Evolutionary conservation across 2,888 invertebrate species (phyloP).

Genomic region (Ecliptopera silaceata): DNA sequence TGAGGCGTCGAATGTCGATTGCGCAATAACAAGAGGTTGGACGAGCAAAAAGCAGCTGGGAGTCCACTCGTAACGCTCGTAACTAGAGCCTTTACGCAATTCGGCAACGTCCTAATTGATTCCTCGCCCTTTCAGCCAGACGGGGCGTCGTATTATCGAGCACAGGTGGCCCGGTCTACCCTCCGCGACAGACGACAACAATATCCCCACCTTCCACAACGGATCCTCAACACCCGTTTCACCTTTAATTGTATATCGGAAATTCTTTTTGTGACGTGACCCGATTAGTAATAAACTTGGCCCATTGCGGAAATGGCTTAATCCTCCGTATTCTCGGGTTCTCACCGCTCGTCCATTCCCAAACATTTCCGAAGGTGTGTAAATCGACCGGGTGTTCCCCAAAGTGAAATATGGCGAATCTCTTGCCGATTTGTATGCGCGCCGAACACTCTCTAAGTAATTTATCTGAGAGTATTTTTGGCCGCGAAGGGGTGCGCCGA

Average conservation of each 20-base stretch:
- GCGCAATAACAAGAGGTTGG: conserved; percentile 77
- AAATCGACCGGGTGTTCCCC: conserved; percentile 67
- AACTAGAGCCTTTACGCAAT: conserved; percentile 79
- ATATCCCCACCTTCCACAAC: conserved; percentile 64
- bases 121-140: conserved; percentile 79
- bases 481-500: conserved; percentile 62
- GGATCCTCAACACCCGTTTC: conserved; percentile 64
- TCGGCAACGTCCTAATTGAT: conserved; percentile 81
- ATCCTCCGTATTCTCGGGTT: conserved; percentile 50
- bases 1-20: conserved; percentile 74
- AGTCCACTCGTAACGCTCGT: conserved; percentile 74
- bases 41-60: conserved; percentile 80
- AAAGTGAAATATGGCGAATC: conserved; percentile 74
- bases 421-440: conserved; percentile 75
- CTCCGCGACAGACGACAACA: conserved; percentile 64
- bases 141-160: conserved; percentile 78
- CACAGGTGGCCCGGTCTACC: conserved; percentile 74
- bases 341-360: conserved; percentile 51
- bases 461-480: conserved; percentile 78
- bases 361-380: conserved; percentile 61
- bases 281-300: conserved; percentile 71
- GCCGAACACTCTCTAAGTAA: conserved; percentile 70
- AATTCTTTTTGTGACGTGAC: conserved; percentile 73
- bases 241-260: conserved; percentile 76
- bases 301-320: conserved; percentile 70